phyloP scores from a whole-genome alignment of 2,113 vertebrate genomes.

The Leptosomus discolor region DNA sequence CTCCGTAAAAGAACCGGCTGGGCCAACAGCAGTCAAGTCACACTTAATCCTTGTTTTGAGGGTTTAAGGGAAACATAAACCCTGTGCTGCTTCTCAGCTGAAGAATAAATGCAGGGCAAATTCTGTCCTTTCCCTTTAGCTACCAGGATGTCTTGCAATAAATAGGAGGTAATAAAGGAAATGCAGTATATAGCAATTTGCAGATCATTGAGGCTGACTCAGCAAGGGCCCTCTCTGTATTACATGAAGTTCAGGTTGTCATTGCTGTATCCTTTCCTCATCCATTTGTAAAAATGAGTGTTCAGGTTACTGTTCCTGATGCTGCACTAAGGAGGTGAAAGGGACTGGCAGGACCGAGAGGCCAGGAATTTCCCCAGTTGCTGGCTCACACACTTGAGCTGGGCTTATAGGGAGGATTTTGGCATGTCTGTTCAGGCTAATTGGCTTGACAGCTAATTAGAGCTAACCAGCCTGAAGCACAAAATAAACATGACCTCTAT shows the following conservation, averaged over 20 bases:
- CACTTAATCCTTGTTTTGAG: slow-evolving; percentile 50
- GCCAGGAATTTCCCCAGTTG: neutral
- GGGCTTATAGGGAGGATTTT: neutral
- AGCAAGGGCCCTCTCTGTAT: neutral
- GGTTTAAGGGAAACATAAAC: slow-evolving; percentile 15
- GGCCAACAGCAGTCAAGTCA: slow-evolving; percentile 20
- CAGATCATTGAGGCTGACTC: neutral
- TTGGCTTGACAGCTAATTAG: slow-evolving; percentile 37
- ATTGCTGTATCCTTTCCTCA: neutral
- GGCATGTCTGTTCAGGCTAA: neutral
- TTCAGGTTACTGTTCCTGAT: neutral
- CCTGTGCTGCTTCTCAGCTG: neutral
- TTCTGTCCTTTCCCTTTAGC: neutral
- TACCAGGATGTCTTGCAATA: neutral
- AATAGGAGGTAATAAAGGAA: neutral
- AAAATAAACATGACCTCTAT: slow-evolving; percentile 17
- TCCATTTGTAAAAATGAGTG: rapidly evolving
- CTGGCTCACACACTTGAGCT: neutral
- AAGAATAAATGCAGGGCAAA: neutral
- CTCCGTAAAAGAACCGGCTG: neutral
- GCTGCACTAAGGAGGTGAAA: neutral
- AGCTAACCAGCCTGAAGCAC: neutral
- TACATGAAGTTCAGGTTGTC: neutral
- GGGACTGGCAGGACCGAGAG: neutral
- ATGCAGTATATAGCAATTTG: neutral